Conservation (phyloP, 2,888 invertebrate genomes). For the Syrphus vitripennis region DNA sequence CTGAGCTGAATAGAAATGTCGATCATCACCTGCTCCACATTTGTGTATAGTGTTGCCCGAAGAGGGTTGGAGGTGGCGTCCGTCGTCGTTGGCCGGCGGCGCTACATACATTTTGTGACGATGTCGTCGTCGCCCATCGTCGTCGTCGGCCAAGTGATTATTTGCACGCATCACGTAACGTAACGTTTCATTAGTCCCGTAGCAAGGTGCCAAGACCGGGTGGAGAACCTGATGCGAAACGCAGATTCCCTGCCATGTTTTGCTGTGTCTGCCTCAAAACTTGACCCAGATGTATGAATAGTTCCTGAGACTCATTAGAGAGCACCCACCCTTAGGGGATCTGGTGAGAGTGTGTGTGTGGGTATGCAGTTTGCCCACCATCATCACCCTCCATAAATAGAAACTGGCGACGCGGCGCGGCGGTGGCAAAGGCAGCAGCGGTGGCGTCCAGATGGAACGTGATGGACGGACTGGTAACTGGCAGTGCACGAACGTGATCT, state of each 20-base stretch:
- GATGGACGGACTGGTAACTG: conserved; percentile 77
- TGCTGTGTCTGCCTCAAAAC: conserved; percentile 40
- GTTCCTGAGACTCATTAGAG: conserved; percentile 61
- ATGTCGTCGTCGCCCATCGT: neutral
- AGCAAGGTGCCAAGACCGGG: conserved; percentile 45
- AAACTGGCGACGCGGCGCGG: conserved; percentile 31
- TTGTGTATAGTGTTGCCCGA: conserved; percentile 52
- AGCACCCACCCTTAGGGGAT: conserved; percentile 67
- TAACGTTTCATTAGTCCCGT: conserved; percentile 66
- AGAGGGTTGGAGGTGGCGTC: conserved; percentile 13
- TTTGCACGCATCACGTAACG: conserved; percentile 71
- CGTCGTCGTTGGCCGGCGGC: conserved; percentile 11
- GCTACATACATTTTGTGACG: conserved; percentile 45
- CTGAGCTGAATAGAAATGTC: conserved; percentile 71
- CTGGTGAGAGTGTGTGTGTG: conserved; percentile 34
- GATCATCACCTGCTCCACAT: conserved; percentile 71
- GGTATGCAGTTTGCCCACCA: conserved; percentile 65
- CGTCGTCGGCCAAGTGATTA: conserved; percentile 41
- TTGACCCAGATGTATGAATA: conserved; percentile 68
- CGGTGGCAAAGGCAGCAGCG: conserved; percentile 8
- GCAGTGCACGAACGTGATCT: conserved; percentile 75
- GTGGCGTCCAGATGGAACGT: conserved; percentile 76
- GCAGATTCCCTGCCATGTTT: neutral
- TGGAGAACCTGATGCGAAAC: neutral
- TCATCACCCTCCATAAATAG: conserved; percentile 66